Conservation (phyloP, 2,888 invertebrate genomes). For the Hydrotaea cyrtoneurina region DNA sequence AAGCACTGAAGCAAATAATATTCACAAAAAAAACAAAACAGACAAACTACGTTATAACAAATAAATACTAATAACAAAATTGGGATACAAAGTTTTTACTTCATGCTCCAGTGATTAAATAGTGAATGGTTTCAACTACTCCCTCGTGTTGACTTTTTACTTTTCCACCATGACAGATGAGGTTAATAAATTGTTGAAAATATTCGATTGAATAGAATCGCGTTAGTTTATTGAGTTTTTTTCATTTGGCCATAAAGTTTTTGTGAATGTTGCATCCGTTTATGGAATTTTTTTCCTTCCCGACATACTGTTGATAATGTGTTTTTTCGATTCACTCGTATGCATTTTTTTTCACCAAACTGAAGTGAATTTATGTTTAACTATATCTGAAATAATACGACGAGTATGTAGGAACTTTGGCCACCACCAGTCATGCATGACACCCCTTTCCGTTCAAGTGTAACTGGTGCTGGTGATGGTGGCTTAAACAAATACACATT, state of each 20-base stretch:
- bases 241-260: neutral
- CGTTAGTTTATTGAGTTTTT: neutral
- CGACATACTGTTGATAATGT: neutral
- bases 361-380: constrained; percentile 11
- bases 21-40: neutral
- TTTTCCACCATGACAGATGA: neutral
- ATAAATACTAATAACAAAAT: neutral
- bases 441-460: constrained; percentile 56
- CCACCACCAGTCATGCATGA: constrained; percentile 55
- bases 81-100: neutral
- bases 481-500: neutral
- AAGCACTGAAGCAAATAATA: constrained; percentile 22
- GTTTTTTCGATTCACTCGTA: neutral
- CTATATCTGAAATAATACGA: neutral
- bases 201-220: neutral
- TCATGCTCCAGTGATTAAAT: constrained; percentile 7
- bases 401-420: neutral
- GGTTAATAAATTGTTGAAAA: neutral
- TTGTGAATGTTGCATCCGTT: neutral
- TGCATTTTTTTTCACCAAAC: constrained; percentile 25
- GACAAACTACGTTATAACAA: neutral
- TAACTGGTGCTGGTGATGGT: constrained; percentile 36
- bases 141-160: neutral
- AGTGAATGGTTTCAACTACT: neutral
- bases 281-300: neutral